Base-by-base conservation (phyloP, 2,888 invertebrate genomes). In the Drosophila hawaiiensis region DNA sequence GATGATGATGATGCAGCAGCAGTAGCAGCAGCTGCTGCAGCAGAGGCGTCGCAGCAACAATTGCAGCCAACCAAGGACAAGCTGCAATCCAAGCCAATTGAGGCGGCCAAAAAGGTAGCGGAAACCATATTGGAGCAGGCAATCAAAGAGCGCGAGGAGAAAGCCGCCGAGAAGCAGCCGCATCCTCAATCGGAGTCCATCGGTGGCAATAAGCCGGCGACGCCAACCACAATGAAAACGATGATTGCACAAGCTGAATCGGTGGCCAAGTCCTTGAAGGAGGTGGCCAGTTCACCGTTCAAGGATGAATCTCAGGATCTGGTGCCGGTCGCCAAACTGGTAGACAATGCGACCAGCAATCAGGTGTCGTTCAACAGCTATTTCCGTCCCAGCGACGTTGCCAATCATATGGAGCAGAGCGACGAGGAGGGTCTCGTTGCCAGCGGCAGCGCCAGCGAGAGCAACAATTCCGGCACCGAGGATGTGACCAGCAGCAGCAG, bases 401-500 rank as follows among this genome's bases (percentile, higher is more conserved):
- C 91, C 63, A 93, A 93, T 58, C 92, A 93, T 69, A 92, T 93
- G 92, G 94, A 94, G 63, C 93, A 93, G 43, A 93, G 93, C 73
- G 96, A 96, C 90, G 95, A 95, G 90, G 97, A 97, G 91, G 97
- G 97, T 22, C 94, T 97, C 0, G 95, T 97, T 0, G 97, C 97
- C 4, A 96, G 97, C 9, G 95, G 95, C 22, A 95, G 95, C 80
- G 96, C 97, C 19, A 97, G 97, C 83, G 97, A 97, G 92, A 97
- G 96, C 84, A 97, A 97, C 89, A 96, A 96, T 85, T 97, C 97
- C 19, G 97, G 97, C 75, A 96, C 97, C 76, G 97, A 97, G 92
- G 97, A 97, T 52, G 91, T 92, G 4, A 87, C 90, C 50, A 84
- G 89, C 69, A 82, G 89, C 49, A 76, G 78, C 31, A 88, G 83